Evolutionary conservation across 92 coral and sea anemone species (phyloP).

Genomic region (Palythoa caribaeorum): DNA sequence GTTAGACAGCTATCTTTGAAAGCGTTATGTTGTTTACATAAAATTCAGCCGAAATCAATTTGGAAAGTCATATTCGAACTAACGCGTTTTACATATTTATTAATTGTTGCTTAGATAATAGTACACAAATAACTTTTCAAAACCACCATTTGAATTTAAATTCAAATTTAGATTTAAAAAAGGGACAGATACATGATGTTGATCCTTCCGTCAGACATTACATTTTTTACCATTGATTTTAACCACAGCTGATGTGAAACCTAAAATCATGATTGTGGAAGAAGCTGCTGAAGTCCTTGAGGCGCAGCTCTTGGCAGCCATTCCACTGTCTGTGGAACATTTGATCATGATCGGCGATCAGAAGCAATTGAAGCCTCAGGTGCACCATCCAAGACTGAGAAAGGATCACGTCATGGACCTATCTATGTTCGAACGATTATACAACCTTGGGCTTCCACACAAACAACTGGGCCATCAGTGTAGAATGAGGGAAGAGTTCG

Average conservation of each 20-base stretch:
- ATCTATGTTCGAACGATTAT: slow-evolving; percentile 90
- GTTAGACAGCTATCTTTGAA: too few relatives aligned
- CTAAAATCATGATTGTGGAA: slow-evolving; percentile 92
- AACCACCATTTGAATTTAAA: too few relatives aligned
- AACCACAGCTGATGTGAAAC: slow-evolving; percentile 73
- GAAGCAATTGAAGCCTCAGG: slow-evolving; percentile 79
- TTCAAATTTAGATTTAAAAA: too few relatives aligned
- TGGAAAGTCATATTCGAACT: too few relatives aligned
- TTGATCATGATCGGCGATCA: slow-evolving; percentile 98
- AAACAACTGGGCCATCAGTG: slow-evolving; percentile 79
- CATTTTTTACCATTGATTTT: too few relatives aligned
- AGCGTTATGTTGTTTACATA: too few relatives aligned
- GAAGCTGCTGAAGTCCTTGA: slow-evolving; percentile 98
- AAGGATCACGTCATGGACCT: slow-evolving; percentile 68
- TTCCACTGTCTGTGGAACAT: slow-evolving; percentile 87
- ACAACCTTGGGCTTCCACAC: slow-evolving; percentile 57
- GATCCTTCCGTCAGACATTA: too few relatives aligned
- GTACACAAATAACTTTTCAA: too few relatives aligned
- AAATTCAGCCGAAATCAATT: too few relatives aligned
- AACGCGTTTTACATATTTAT: too few relatives aligned
- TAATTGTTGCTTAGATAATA: too few relatives aligned
- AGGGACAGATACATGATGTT: too few relatives aligned
- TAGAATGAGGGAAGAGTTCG: slow-evolving; percentile 90
- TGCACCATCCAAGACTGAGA: slow-evolving; percentile 60
- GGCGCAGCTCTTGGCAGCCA: slow-evolving; percentile 87